Evolutionary conservation across 1,140 invertebrate genomes (phyloP).

Genomic region (Pseudomyrmex dendroicus): DNA sequence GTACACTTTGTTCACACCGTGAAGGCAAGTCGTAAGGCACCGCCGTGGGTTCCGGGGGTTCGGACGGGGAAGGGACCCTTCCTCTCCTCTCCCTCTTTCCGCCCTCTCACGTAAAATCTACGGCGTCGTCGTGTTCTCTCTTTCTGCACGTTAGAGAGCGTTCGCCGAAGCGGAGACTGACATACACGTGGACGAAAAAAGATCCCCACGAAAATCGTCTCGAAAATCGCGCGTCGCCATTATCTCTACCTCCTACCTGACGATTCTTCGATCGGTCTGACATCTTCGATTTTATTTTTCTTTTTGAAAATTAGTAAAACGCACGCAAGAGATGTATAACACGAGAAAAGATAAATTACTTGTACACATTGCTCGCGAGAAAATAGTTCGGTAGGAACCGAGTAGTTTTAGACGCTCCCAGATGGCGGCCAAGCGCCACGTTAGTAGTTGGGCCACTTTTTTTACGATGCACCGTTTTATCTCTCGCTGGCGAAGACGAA

Average conservation of each 20-base stretch:
- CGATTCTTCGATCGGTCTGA: constrained; percentile 25
- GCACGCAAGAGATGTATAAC: background rate
- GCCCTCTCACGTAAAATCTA: constrained; percentile 53
- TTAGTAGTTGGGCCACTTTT: background rate
- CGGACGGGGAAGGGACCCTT: background rate
- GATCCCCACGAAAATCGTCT: constrained; percentile 27
- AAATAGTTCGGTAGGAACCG: too few relatives aligned
- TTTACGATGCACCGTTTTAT: constrained; percentile 45
- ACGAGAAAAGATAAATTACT: background rate
- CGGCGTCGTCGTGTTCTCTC: constrained; percentile 50
- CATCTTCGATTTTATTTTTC: background rate
- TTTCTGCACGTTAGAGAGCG: constrained; percentile 64
- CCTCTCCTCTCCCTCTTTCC: too few relatives aligned
- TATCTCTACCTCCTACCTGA: background rate
- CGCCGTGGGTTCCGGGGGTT: constrained; percentile 17
- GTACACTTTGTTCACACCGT: constrained; percentile 76
- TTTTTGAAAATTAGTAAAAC: constrained; percentile 8
- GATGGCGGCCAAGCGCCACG: background rate
- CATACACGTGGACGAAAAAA: constrained; percentile 60
- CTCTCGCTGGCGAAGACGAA: background rate
- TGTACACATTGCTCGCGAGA: too few relatives aligned
- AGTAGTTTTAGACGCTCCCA: background rate
- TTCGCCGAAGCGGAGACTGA: constrained; percentile 52
- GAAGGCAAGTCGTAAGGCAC: constrained; percentile 71
- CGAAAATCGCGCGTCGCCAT: constrained; percentile 27